Evolutionary conservation across 2,888 invertebrate genomes (phyloP).

Genomic region (Drosophila hawaiiensis): DNA sequence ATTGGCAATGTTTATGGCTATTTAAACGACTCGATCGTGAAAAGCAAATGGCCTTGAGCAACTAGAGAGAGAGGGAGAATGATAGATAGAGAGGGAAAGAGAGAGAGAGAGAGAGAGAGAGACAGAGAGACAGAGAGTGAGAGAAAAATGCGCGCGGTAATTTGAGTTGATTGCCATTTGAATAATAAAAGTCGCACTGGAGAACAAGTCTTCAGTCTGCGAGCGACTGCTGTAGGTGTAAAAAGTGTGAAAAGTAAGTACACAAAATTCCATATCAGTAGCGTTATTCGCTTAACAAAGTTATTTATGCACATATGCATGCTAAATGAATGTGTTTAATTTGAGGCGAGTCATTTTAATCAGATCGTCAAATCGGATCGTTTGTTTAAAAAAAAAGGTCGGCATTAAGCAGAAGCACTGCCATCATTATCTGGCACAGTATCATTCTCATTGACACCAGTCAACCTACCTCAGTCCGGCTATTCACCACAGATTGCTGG

Average conservation of each 20-base stretch:
- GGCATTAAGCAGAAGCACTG: background rate
- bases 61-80: background rate
- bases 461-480: background rate
- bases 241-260: constrained; percentile 10
- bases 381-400: background rate
- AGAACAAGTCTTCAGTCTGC: constrained; percentile 21
- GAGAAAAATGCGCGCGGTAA: constrained; percentile 29
- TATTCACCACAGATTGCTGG: constrained; percentile 13
- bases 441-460: background rate
- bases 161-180: constrained; percentile 30
- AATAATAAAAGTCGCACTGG: constrained; percentile 34
- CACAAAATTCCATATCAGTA: background rate
- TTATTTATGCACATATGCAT: background rate
- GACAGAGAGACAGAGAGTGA: no score
- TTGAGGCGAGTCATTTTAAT: background rate
- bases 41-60: constrained; percentile 32
- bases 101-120: no score
- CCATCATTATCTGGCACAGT: background rate
- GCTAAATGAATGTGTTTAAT: constrained; percentile 9
- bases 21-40: constrained; percentile 27
- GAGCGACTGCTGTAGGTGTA: constrained; percentile 2
- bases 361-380: background rate
- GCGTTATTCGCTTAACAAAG: background rate
- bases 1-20: background rate
- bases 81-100: background rate